phyloP scores from a whole-genome alignment of 1,140 invertebrate genomes.

The Pogonomyrmex barbatus region DNA sequence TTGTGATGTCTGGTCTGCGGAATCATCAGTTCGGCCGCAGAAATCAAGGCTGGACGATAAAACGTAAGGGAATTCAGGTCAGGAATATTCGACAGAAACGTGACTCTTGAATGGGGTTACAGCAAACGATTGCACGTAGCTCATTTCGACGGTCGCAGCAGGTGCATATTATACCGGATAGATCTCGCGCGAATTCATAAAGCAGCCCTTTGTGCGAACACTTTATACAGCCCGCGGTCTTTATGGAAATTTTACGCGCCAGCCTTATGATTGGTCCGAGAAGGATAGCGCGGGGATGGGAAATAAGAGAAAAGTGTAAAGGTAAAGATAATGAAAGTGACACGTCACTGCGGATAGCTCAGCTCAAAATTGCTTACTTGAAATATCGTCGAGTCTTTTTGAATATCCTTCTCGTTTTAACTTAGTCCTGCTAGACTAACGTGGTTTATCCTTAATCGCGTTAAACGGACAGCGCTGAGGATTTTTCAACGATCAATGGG shows the following conservation, averaged over 20 bases:
- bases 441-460: conserved; percentile 38
- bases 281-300: not conserved
- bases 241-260: conserved; percentile 84
- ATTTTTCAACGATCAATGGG: conserved; percentile 51
- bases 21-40: conserved; percentile 55
- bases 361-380: conserved; percentile 52
- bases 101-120: conserved; percentile 69
- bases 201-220: conserved; percentile 84
- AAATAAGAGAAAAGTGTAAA: not conserved
- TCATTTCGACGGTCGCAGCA: conserved; percentile 78
- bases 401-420: conserved; percentile 31
- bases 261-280: conserved; percentile 58
- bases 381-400: conserved; percentile 46
- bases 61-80: conserved; percentile 73
- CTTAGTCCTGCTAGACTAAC: conserved; percentile 5
- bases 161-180: conserved; percentile 85
- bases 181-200: conserved; percentile 85
- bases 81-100: conserved; percentile 72
- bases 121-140: conserved; percentile 75
- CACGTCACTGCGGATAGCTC: not conserved
- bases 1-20: conserved; percentile 63
- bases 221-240: conserved; percentile 79
- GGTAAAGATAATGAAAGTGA: conserved; percentile 12
- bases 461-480: conserved; percentile 1
- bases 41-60: conserved; percentile 72